Evolutionary conservation across 2,113 vertebrate species (phyloP).

Genomic region (Ailuropoda melanoleuca): DNA sequence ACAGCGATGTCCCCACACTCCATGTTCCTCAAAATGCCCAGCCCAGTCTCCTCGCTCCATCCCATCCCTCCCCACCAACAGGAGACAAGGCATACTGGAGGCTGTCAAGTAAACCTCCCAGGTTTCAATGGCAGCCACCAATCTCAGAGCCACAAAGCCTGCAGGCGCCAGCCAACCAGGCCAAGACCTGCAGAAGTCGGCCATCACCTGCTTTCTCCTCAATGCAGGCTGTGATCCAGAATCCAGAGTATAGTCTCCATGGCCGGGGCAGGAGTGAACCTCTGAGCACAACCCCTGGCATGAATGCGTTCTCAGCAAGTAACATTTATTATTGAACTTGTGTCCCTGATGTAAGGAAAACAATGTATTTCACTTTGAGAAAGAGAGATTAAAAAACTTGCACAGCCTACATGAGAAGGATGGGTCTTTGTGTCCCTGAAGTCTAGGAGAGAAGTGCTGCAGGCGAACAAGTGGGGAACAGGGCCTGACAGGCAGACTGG

Average conservation of each 20-base stretch:
- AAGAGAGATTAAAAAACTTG: not conserved
- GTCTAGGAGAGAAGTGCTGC: not conserved
- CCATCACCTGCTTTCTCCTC: rapidly evolving
- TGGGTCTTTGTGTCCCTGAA: not conserved
- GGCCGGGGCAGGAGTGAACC: not conserved
- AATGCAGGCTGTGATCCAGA: rapidly evolving
- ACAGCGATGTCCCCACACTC: not conserved
- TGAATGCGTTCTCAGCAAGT: rapidly evolving
- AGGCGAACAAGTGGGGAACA: rapidly evolving
- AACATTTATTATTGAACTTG: not conserved
- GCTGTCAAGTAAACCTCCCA: not conserved
- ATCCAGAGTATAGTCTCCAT: too few species aligned
- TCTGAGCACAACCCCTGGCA: not conserved
- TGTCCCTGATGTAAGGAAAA: not conserved
- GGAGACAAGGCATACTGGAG: rapidly evolving
- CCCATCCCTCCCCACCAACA: too few species aligned
- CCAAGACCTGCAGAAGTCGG: too few species aligned
- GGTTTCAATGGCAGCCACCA: not conserved
- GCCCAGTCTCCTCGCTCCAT: not conserved
- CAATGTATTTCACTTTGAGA: not conserved
- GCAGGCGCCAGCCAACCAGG: not conserved
- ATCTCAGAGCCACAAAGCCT: not conserved
- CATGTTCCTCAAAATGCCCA: not conserved
- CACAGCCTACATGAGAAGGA: not conserved
- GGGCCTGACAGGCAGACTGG: too few species aligned